These are phyloP conservation scores for Cephus spinipes DNA, from an alignment of 2,888 invertebrate genomes.

Conservation along the genomic window DNA sequence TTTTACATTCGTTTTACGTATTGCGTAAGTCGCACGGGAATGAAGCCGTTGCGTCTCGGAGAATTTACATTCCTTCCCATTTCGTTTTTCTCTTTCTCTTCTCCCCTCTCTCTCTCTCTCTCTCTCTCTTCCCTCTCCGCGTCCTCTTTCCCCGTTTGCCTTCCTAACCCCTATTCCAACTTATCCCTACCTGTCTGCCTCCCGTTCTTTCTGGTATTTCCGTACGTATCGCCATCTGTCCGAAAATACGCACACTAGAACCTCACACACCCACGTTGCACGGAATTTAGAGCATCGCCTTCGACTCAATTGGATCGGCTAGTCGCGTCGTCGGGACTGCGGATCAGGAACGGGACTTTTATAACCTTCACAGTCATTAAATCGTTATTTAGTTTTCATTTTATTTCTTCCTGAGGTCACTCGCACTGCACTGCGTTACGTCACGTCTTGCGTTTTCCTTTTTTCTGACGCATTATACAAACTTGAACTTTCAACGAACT, in stretches of 20 bases:
- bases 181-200: not conserved
- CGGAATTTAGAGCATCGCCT: conserved; percentile 10
- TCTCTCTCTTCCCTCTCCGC: too few species aligned
- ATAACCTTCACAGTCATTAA: not conserved
- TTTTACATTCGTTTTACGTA: not conserved
- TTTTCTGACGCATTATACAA: not conserved
- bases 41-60: not conserved
- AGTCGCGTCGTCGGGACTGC: not conserved
- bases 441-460: not conserved
- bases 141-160: too few species aligned
- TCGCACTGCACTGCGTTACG: not conserved
- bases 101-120: too few species aligned
- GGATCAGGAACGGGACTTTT: not conserved
- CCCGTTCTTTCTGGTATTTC: not conserved
- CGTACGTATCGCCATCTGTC: not conserved
- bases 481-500: not conserved
- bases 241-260: not conserved
- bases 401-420: not conserved
- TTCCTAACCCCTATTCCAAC: not conserved
- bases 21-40: not conserved
- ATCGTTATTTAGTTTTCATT: not conserved
- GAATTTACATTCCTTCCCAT: not conserved
- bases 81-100: not conserved
- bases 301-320: conserved; percentile 9
- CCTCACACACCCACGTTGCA: conserved; percentile 11